Evolutionary conservation across 2,797 vertebrate genomes (phyloP).

Genomic region (Trematocara caparti): DNA sequence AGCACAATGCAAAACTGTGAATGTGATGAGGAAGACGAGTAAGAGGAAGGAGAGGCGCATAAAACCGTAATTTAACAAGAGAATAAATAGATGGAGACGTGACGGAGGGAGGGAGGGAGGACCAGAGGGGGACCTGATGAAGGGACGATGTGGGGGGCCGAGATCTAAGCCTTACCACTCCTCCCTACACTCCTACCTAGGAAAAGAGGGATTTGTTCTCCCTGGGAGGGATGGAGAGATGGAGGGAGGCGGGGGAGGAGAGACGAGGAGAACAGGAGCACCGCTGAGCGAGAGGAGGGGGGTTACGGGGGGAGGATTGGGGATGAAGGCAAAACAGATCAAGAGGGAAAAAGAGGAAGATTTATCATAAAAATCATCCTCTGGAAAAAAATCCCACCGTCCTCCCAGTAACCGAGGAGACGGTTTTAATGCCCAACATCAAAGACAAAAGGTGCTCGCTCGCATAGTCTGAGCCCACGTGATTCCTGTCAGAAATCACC

Average conservation of each 20-base stretch:
- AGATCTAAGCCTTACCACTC: constrained; percentile 75
- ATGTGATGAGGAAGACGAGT: constrained; percentile 30
- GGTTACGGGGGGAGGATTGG: constrained; percentile 25
- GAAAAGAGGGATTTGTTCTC: constrained; percentile 78
- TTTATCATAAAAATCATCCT: constrained; percentile 54
- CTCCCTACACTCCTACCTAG: constrained; percentile 71
- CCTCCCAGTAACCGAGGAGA: constrained; percentile 21
- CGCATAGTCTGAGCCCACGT: neutral
- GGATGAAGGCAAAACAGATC: constrained; percentile 61
- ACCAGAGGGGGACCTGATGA: constrained; percentile 61
- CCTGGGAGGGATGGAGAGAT: constrained; percentile 63
- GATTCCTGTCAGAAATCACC: neutral
- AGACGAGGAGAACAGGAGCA: constrained; percentile 59
- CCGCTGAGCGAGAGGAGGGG: constrained; percentile 28
- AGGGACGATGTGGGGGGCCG: constrained; percentile 62
- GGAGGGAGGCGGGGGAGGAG: constrained; percentile 48
- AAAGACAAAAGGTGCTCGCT: constrained; percentile 3
- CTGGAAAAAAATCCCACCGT: neutral
- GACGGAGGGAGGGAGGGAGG: constrained; percentile 30
- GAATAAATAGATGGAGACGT: constrained; percentile 39
- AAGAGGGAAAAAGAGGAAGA: constrained; percentile 49
- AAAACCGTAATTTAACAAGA: constrained; percentile 57
- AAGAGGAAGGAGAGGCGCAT: neutral
- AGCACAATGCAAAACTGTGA: constrained; percentile 29
- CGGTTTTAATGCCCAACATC: constrained; percentile 5